Base-by-base conservation (phyloP, 2,113 vertebrate species). In the Alces alces region DNA sequence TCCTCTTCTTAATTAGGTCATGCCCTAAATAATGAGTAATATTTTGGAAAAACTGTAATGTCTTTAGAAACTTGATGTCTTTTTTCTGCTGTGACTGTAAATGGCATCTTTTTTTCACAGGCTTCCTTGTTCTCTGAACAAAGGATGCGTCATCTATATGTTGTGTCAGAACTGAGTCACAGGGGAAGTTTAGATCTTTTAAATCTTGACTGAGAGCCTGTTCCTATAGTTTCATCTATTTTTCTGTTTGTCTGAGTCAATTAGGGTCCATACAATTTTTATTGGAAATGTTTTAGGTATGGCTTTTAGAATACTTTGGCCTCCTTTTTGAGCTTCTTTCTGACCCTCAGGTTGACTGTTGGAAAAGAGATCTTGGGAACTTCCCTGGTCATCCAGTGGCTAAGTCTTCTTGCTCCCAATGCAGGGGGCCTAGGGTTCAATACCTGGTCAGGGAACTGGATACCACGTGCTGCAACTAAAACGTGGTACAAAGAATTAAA, bases 61-160 rank as follows among this genome's bases (percentile, higher is more conserved):
- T 70, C 28, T 91, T 95, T 87, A 79, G 82, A 87, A 83, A 86
- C 12, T 19, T 86, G 45, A 27, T 58, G 27, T 52, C 25, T 79
- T 45, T 86, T 93, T 84, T 84, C 27, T 84, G 10, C 55, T 89
- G 27, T 30, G 52, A 57, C 52, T 39, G 52, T 39, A 39, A 76
- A 90, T 36, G 8, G 23, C 86, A 76, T 58, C 27, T 36, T 61
- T 86, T 97, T 36, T 21, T 21, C 10, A 94, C 17, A 92, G 50
- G 14, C 36, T 87, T 96, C 50, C 43, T 96, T 66, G 17, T 93
- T 96, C 43, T 95, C 50, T 88, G 28, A 88, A 60, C 23, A 95
- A 95, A 84, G 43, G 66, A 50, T 83, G 21, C 19, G 25, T 54
- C 50, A 45, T 55, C 47, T 84, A 39, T 33, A 23, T 60, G 33